Base-by-base conservation (phyloP, 2,888 invertebrate species). In the Athetis lepigone region DNA sequence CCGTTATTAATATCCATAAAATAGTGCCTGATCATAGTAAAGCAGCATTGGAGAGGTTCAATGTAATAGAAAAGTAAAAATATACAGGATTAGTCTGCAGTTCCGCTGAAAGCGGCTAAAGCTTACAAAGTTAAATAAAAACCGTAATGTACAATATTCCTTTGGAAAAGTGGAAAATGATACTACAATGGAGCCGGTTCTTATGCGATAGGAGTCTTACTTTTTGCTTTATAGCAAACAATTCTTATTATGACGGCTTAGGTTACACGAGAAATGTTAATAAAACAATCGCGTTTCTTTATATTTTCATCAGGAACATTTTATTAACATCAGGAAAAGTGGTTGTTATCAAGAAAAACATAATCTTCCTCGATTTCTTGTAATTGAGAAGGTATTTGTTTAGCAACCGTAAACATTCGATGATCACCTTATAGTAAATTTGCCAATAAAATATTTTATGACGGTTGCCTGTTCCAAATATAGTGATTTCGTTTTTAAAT, bases 151-250 rank as follows among this genome's bases (percentile, higher is more conserved):
- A 60, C 46, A 75, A 60, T 56, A 70, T 77, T 40, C 47, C 43
- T 37, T 58, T 43, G 27, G 58, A 64, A 75, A 67, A 77, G 69
- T 63, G 37, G 59, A 64, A 70, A 77, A 77, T 70, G 27, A 60
- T 71, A 70, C 39, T 46, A 54, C 55, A 77, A 77, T 42, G 37
- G 50, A 52, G 59, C 23, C 49, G 45, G 54, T 67, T 56, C 51
- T 64, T 50, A 52, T 19, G 46, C 50, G 45, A 51, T 39, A 39
- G 42, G 9, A 47, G 36, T 42, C 55, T 69, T 74, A 57, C 58
- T 77, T 57, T 43, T 47, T 66, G 13, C 56, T 72, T 75, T 66
- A 59, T 66, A 61, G 60, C 54, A 50, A 77, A 77, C 43, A 63
- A 42, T 56, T 72, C 50, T 55, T 71, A 43, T 71, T 75, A 71